Evolutionary conservation across 2,888 invertebrate genomes (phyloP), one percentile per base, ranked within the genome.

Genomic region (Ptychoptera contaminata): DNA sequence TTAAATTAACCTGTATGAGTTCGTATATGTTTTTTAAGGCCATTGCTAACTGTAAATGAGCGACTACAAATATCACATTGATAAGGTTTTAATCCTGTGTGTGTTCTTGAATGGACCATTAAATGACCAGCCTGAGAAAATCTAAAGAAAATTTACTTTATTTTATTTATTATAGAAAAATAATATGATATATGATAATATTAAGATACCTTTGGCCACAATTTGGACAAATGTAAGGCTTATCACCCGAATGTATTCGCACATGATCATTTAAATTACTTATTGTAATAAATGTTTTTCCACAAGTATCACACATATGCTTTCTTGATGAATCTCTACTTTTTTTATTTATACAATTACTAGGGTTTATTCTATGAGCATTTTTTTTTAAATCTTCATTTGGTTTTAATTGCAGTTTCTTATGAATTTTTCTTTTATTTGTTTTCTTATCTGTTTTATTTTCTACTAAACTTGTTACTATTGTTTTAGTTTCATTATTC

Each of bases 71-170:
- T 14, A 12, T 36, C 12, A 36, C 36, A 36, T n/a, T 35, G 42
- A 39, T 48, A 50, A 4, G 50, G 50, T 46, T 50, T 50, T n/a
- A 46, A 29, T 37, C 50, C 50, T n/a, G 48, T 42, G 34, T 50
- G 50, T 16, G 37, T 50, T 34, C 50, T 45, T 8, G 35, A 38
- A 39, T 50, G 50, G 16, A 48, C 39, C 40, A 44, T 37, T 10
- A 50, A 40, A 42, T 50, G 50, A 2, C 48, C 50, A 7, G 46
- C 35, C 42, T 50, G 50, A 12, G 48, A 35, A 40, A 50, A 50
- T 12, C 50, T 49, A 12, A 16, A 29, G 16, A 8, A 39, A 39
- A 16, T 9, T 16, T 8, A 12, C n/a, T 37, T 16, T 2, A 6
- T n/a, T 3, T 29, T 14, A 15, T 34, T 34, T 23, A 23, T n/a